Evolutionary conservation across 2,888 invertebrate species (phyloP).

Genomic region (Trachelus stipa): DNA sequence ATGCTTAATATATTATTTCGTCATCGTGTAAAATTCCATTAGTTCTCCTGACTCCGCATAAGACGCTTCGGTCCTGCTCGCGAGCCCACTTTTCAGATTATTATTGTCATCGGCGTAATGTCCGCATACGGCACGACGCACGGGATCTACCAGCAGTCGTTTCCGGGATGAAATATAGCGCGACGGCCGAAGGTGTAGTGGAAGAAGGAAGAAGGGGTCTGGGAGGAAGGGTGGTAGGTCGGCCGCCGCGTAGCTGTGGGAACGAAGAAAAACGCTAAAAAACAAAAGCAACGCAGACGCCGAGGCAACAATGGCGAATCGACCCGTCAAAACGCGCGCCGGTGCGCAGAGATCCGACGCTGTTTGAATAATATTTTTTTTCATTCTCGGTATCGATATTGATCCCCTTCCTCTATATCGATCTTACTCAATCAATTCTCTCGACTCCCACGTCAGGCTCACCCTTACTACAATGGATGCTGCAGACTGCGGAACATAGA

Average conservation of each 20-base stretch:
- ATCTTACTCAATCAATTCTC: background rate
- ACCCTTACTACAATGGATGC: background rate
- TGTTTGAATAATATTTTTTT: background rate
- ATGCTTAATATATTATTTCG: background rate
- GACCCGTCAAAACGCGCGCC: constrained; percentile 54
- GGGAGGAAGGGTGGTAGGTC: background rate
- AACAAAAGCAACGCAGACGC: constrained; percentile 36
- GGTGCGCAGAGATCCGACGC: constrained; percentile 35
- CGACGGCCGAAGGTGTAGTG: background rate
- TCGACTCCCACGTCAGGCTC: background rate
- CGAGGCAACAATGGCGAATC: constrained; percentile 52
- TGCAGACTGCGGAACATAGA: background rate
- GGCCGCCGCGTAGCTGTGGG: background rate
- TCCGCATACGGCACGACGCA: background rate
- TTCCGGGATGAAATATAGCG: background rate
- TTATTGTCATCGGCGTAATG: background rate
- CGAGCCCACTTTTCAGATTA: background rate
- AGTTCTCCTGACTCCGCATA: background rate
- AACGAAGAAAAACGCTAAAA: constrained; percentile 7
- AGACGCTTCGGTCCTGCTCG: background rate
- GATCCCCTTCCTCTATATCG: background rate
- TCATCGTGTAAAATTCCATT: background rate
- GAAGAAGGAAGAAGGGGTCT: background rate
- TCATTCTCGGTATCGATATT: background rate
- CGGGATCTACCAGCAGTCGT: background rate